A percentile compares a stretch with the other conserved stretches of the same genome.
phyloP scores from a whole-genome alignment of 2,888 invertebrate species.

The Theretra japonica region DNA sequence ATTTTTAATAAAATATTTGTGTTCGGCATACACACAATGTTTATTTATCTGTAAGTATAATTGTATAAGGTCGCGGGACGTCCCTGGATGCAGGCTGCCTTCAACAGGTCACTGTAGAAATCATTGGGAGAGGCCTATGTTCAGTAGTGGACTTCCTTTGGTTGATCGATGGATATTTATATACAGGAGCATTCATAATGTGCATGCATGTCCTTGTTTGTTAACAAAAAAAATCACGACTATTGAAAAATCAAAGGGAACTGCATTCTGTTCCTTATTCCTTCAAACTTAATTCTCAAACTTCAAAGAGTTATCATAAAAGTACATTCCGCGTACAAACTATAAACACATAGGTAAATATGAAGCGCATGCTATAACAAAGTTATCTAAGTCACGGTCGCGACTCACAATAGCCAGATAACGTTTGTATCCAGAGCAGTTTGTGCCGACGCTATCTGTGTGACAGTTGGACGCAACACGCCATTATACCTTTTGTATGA shows the following conservation, averaged over 20 bases:
- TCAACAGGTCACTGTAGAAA: too few species aligned
- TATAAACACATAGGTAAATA: slow-evolving; percentile 36
- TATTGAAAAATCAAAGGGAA: background rate
- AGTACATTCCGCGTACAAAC: background rate
- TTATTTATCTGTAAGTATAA: too few species aligned
- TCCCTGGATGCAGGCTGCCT: too few species aligned
- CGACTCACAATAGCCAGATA: slow-evolving; percentile 49
- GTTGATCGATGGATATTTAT: too few species aligned
- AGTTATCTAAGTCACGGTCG: slow-evolving; percentile 57
- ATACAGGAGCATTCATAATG: too few species aligned
- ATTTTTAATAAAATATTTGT: too few species aligned
- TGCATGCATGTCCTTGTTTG: too few species aligned
- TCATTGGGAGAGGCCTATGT: too few species aligned
- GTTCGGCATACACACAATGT: too few species aligned
- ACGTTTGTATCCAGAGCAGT: slow-evolving; percentile 32
- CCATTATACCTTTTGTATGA: background rate
- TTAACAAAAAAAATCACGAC: too few species aligned
- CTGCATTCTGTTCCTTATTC: background rate
- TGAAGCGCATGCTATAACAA: slow-evolving; percentile 35
- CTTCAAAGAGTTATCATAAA: background rate
- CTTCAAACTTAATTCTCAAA: background rate
- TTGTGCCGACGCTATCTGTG: slow-evolving; percentile 25
- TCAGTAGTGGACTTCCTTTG: too few species aligned
- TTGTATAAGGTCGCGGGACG: too few species aligned
- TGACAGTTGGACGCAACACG: slow-evolving; percentile 22